Evolutionary conservation across 2,888 invertebrate species (phyloP), one percentile per base, ranked within the genome.

Genomic region (Troides oblongomaculatus): DNA sequence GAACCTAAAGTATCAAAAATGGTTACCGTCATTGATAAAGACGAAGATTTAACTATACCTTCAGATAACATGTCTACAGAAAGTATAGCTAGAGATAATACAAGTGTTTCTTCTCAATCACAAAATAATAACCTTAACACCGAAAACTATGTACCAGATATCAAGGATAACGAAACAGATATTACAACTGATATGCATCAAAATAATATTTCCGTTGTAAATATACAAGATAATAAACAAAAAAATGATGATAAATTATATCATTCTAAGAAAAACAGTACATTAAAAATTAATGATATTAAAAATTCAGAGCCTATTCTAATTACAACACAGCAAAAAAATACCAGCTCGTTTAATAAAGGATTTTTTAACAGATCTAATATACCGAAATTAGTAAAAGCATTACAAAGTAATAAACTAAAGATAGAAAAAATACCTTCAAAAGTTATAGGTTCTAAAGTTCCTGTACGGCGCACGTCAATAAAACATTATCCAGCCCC

Each of bases 351-450:
- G 56, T 18, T 68, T 36, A 73, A 74, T 62, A 65, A 72, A 66
- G 30, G 58, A 72, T 66, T 74, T 68, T 46, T 73, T 64, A 72
- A 76, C 36, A 92, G 88, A 78, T 92, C 92, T 14, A 90, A 84
- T 75, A 92, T 92, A 76, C 92, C 92, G 61, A 91, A 92, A 78
- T 83, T 86, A 17, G 79, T 91, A 18, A 90, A 83, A 81, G 74
- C 80, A 8, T 71, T 82, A 17, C 81, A 83, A 66, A 84, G 74
- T 71, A 84, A 79, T 71, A 91, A 89, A 76, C 74, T 82, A 62
- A 90, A 87, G 79, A 74, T 72, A 53, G 89, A 90, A 66, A 93
- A 89, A 81, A 79, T 78, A 62, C 72, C 81, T 50, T 80, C 87
- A 21, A 92, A 90, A 81, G 74, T 88, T 46, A 77, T 87, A 46